Base-by-base conservation (phyloP, 2,888 invertebrate genomes). In the Physocephala rufipes region DNA sequence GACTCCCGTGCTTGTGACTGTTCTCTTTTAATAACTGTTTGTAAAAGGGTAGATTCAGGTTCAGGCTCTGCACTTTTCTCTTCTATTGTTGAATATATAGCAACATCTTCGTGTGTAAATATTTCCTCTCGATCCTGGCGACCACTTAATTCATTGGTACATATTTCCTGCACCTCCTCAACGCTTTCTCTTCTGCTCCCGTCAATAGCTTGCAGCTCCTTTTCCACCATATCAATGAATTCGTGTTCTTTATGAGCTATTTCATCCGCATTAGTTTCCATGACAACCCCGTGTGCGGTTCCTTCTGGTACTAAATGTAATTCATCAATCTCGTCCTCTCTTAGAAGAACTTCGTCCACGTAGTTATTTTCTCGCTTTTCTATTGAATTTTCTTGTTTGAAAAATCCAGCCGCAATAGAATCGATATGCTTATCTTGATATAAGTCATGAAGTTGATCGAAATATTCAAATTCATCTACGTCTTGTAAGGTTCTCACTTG, bases 241-340 rank as follows among this genome's bases (percentile, higher is more conserved):
- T 76, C 76, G 30, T 76, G 73, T 68, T 76, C 76, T 55, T 78
- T 76, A 30, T 75, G 74, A 2, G 66, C 73, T 45, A 76, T 77
- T 64, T 76, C 75, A 7, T 76, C 67, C 24, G 19, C 55, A 24
- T 67, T 36, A 13, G 45, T 24, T n/a, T 19, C 30, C 16, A 61
- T 49, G n/a, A 61, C 66, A 13, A 71, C 61, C 28, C 61, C 71
- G 26, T 61, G 51, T 5, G 51, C 43, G 28, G 55, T 51, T 16
- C 28, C 36, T 43, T 24, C 13, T 24, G 2, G 2, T 19, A 12
- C 15, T 2, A 51, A 36, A 26, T 53, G 63, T 24, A 15, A 24
- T 1, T 28, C 49, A 2, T 24, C 24, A 13, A 24, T 13, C n/a
- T 65, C 58, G 1, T 75, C 75, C 4, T 76, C 67, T 43, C 67